Percentiles rank a stretch among this genome's conserved stretches.
These are phyloP conservation scores for Rhynchomys soricoides DNA, from an alignment of 2,113 vertebrate genomes.

Conservation along the genomic window DNA sequence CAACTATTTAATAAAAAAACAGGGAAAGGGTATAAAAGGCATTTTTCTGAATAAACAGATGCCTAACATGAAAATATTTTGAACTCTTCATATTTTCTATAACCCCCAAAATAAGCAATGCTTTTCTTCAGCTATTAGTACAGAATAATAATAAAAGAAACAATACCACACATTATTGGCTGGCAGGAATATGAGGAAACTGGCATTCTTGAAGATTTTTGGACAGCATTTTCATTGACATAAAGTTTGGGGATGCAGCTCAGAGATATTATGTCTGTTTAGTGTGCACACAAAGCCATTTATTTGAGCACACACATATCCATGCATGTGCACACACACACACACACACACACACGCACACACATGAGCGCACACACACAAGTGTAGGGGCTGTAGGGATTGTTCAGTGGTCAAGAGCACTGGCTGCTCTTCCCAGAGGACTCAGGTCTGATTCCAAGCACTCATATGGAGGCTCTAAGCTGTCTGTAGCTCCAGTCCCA, in stretches of 20 bases:
- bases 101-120: neutral
- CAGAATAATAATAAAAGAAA: neutral
- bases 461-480: neutral
- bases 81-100: neutral
- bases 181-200: neutral
- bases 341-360: neutral
- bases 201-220: neutral
- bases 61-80: neutral
- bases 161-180: neutral
- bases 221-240: neutral
- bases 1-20: neutral
- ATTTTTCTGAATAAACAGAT: neutral
- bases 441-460: neutral
- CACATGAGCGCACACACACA: neutral
- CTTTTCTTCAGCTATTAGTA: neutral
- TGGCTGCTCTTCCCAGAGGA: neutral
- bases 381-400: neutral
- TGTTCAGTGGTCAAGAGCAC: neutral
- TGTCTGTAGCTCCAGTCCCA: neutral
- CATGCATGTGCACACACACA: neutral
- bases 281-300: too few species aligned
- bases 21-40: neutral
- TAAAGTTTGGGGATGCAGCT: neutral
- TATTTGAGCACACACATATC: neutral
- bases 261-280: neutral